Percentiles rank a stretch among this genome's conserved stretches.
phyloP scores from a whole-genome alignment of 1,140 invertebrate species.

The Mya arenaria region DNA sequence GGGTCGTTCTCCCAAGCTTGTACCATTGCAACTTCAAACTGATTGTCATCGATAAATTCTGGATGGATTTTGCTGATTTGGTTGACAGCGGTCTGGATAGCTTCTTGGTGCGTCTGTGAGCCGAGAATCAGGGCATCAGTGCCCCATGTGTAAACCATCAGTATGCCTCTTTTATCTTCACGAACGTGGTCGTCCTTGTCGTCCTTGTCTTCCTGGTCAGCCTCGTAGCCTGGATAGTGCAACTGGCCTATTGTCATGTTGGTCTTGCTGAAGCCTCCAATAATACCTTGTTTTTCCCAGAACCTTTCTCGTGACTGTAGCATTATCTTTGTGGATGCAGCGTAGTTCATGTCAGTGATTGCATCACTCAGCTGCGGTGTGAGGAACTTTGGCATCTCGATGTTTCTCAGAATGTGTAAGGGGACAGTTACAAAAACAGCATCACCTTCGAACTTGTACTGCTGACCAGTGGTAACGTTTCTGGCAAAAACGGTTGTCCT shows the following conservation, averaged over 20 bases:
- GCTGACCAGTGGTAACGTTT: conserved; percentile 22
- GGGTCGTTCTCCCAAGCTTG: conserved; percentile 59
- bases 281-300: conserved; percentile 53
- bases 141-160: conserved; percentile 50
- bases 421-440: conserved; percentile 59
- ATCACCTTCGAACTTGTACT: conserved; percentile 18
- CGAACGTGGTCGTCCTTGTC: conserved; percentile 14
- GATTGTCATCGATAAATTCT: conserved; percentile 17
- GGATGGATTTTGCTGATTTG: conserved; percentile 58
- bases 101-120: conserved; percentile 27
- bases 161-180: conserved; percentile 40
- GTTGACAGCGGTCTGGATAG: conserved; percentile 47
- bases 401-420: conserved; percentile 49
- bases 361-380: conserved; percentile 15
- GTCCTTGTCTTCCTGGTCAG: conserved; percentile 3
- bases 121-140: conserved; percentile 50
- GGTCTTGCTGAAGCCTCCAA: conserved; percentile 56
- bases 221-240: conserved; percentile 46
- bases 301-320: conserved; percentile 57
- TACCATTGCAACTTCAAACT: conserved; percentile 56
- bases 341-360: conserved; percentile 33
- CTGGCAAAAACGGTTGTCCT: too few relatives aligned
- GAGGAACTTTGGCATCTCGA: conserved; percentile 20
- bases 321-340: conserved; percentile 52
- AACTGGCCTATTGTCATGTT: conserved; percentile 54